A percentile compares a stretch with the other conserved stretches of the same genome.
These are phyloP conservation scores for Drosophila ohnishii DNA, from an alignment of 1,140 invertebrate species.

Conservation along the genomic window DNA sequence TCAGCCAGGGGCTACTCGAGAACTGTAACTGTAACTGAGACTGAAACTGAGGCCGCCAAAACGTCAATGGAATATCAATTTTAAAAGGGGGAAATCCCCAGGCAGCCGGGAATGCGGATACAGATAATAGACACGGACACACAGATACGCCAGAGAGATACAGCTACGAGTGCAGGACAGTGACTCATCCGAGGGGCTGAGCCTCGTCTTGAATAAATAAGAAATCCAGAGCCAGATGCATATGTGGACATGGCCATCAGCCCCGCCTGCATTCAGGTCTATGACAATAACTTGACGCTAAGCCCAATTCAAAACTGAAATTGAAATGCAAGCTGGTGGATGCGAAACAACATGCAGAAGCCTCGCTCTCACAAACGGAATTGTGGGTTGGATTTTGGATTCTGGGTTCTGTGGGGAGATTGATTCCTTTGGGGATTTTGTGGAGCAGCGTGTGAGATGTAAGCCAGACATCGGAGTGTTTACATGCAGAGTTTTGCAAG, in stretches of 20 bases:
- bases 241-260: slow-evolving; percentile 20
- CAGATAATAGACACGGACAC: slow-evolving; percentile 61
- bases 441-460: slow-evolving; percentile 3
- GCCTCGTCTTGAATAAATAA: slow-evolving; percentile 27
- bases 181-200: slow-evolving; percentile 23
- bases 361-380: neutral
- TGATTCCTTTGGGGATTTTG: slow-evolving; percentile 21
- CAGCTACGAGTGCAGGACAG: slow-evolving; percentile 16
- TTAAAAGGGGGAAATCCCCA: slow-evolving; percentile 50
- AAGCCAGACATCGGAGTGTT: slow-evolving; percentile 2
- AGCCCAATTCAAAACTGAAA: slow-evolving; percentile 59
- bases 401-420: neutral
- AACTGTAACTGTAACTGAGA: slow-evolving; percentile 1
- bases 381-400: neutral
- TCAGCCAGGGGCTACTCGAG: slow-evolving; percentile 30
- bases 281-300: slow-evolving; percentile 65
- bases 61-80: slow-evolving; percentile 80
- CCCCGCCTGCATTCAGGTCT: slow-evolving; percentile 34
- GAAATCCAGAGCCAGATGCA: slow-evolving; percentile 15
- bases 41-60: slow-evolving; percentile 53
- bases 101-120: slow-evolving; percentile 42
- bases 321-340: slow-evolving; percentile 56
- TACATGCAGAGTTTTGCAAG: neutral
- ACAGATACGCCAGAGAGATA: neutral
- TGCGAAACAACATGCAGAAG: slow-evolving; percentile 14